These are phyloP conservation scores for Andricus grossulariae DNA, from an alignment of 1,140 invertebrate species.

Conservation along the genomic window DNA sequence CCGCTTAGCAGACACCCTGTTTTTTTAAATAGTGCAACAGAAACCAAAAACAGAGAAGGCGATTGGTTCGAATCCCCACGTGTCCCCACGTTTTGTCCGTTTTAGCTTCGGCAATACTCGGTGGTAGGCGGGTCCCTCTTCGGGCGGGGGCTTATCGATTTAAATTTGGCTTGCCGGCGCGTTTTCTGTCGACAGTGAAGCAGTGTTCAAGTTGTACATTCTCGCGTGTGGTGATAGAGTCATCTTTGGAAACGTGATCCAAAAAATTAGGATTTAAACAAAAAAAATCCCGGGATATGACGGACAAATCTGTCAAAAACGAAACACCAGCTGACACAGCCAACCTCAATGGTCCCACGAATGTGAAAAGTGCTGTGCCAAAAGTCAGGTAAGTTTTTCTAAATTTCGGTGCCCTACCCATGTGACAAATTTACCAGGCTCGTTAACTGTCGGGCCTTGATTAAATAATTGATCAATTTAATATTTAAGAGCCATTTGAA, in stretches of 20 bases:
- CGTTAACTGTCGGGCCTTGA: conserved; percentile 4
- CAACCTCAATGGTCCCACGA: conserved; percentile 46
- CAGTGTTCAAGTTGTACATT: conserved; percentile 47
- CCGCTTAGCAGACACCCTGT: neutral
- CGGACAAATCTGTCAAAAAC: conserved; percentile 41
- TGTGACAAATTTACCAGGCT: neutral
- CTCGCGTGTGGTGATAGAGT: conserved; percentile 33
- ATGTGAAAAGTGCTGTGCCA: conserved; percentile 58
- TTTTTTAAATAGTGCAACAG: neutral
- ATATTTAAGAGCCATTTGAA: neutral
- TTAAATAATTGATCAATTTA: conserved; percentile 9
- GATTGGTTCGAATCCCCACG: conserved; percentile 1
- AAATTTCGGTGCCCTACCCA: conserved; percentile 16
- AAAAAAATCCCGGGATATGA: conserved; percentile 39
- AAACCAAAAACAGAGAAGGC: neutral
- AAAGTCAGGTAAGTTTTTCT: conserved; percentile 61
- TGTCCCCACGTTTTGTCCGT: neutral
- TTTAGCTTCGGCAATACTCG: conserved; percentile 1
- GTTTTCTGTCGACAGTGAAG: conserved; percentile 45
- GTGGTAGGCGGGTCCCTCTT: conserved; percentile 48
- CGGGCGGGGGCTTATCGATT: conserved; percentile 73
- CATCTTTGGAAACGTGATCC: conserved; percentile 19
- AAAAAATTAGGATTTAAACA: conserved; percentile 42
- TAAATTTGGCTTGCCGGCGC: conserved; percentile 72
- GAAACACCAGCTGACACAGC: conserved; percentile 26